Evolutionary conservation across 1,140 invertebrate genomes (phyloP).

Genomic region (Sogatella furcifera): DNA sequence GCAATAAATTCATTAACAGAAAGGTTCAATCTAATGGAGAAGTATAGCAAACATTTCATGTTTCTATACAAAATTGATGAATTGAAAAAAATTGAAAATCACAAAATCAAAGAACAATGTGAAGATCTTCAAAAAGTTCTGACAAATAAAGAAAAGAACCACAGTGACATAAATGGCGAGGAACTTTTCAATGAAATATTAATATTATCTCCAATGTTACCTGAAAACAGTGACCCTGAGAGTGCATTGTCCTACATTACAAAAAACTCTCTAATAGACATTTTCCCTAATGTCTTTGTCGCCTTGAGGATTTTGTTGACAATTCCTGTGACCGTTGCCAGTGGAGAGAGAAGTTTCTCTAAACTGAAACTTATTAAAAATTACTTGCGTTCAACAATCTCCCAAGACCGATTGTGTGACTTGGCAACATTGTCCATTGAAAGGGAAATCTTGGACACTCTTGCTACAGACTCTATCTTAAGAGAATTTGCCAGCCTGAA

Average conservation of each 20-base stretch:
- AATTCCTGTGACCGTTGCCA: slow-evolving; percentile 17
- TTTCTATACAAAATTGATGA: background rate
- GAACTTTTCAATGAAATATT: background rate
- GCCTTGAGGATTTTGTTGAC: slow-evolving; percentile 7
- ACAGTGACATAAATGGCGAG: background rate
- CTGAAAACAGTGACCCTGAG: background rate
- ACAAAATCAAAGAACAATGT: background rate
- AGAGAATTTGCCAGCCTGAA: too few relatives aligned
- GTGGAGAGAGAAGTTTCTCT: slow-evolving; percentile 11
- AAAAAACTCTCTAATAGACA: background rate
- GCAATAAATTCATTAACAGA: background rate
- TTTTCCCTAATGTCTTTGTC: slow-evolving; percentile 2
- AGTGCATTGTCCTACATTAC: background rate
- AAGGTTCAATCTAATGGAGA: background rate
- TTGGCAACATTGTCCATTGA: too few relatives aligned
- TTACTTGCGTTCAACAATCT: slow-evolving; percentile 17
- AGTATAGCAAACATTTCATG: background rate
- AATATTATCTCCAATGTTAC: background rate
- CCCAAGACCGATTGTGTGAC: slow-evolving; percentile 15
- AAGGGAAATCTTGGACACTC: too few relatives aligned
- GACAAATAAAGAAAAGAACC: background rate
- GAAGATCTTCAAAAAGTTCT: too few relatives aligned
- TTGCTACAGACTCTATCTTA: too few relatives aligned
- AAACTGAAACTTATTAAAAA: slow-evolving; percentile 21
- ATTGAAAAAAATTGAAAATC: background rate